Evolutionary conservation across 2,888 invertebrate genomes (phyloP).

Genomic region (Scaptomyza reducta): DNA sequence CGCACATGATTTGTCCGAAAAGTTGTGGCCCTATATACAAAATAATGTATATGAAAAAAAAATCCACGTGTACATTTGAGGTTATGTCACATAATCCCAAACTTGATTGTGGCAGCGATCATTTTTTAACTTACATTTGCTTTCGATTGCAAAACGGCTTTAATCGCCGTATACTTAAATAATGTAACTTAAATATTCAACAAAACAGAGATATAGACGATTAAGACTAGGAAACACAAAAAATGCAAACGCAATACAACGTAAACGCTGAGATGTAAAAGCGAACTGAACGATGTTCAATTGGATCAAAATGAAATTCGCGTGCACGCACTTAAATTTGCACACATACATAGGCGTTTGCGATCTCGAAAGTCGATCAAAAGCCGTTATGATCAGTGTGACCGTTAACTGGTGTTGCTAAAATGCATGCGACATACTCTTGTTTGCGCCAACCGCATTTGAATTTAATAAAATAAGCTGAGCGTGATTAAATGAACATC

Average conservation of each 20-base stretch:
- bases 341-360: constrained; percentile 2
- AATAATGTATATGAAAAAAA: not conserved
- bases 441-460: not conserved
- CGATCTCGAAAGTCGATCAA: constrained; percentile 34
- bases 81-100: constrained; percentile 34
- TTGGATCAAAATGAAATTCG: constrained; percentile 7
- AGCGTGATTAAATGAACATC: not conserved
- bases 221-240: constrained; percentile 23
- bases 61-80: constrained; percentile 53
- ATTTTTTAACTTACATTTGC: constrained; percentile 48
- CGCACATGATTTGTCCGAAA: constrained; percentile 45
- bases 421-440: not conserved
- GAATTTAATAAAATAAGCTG: not conserved
- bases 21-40: constrained; percentile 32
- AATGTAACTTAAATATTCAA: constrained; percentile 31
- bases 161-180: constrained; percentile 19
- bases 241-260: constrained; percentile 22
- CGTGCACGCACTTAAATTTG: constrained; percentile 6
- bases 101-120: not conserved
- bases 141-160: constrained; percentile 15
- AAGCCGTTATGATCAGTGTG: constrained; percentile 39
- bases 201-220: constrained; percentile 19
- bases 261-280: constrained; percentile 45
- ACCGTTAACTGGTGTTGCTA: not conserved
- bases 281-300: constrained; percentile 56